Conservation (phyloP, 2,113 vertebrate genomes). For the Platysteira castanea region DNA sequence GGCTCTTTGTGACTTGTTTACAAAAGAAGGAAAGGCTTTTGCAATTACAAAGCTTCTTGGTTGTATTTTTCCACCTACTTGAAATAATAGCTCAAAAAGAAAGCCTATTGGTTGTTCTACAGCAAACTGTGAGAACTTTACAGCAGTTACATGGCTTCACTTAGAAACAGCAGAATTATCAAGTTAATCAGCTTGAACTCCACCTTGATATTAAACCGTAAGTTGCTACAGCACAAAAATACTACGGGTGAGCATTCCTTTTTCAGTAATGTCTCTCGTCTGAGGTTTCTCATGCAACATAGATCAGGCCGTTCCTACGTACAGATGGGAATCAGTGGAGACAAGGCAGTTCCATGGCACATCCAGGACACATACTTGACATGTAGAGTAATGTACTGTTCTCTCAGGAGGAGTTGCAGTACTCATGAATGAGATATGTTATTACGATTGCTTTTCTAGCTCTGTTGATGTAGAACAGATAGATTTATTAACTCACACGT, state of each 20-base stretch:
- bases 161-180: background rate
- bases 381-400: background rate
- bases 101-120: background rate
- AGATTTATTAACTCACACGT: background rate
- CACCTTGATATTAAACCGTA: background rate
- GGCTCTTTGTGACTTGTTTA: background rate
- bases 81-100: background rate
- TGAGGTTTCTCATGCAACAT: background rate
- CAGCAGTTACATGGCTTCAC: background rate
- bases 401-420: background rate
- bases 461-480: background rate
- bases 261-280: background rate
- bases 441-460: rapidly evolving
- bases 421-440: background rate
- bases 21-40: background rate
- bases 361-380: background rate
- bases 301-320: background rate
- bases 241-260: background rate
- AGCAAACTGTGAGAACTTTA: background rate
- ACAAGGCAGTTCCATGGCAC: background rate
- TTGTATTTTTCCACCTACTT: conserved; percentile 1
- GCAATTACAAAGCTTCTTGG: background rate
- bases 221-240: background rate
- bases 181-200: background rate
- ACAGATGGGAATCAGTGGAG: background rate